A percentile compares a stretch with the other conserved stretches of the same genome.
phyloP scores from a whole-genome alignment of 2,113 vertebrate species.

The Salvelinus sp. region DNA sequence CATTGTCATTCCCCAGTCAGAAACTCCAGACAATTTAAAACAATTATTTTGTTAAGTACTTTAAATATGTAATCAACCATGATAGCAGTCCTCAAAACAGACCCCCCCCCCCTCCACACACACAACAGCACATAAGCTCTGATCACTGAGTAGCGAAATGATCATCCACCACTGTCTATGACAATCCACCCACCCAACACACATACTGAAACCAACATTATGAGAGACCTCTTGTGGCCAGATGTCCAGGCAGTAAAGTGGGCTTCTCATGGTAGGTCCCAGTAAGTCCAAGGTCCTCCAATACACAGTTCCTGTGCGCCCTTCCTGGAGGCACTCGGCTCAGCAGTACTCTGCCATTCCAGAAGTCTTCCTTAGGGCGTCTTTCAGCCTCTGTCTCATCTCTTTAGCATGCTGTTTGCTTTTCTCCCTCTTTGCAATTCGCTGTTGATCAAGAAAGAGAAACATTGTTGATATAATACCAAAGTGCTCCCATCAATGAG shows the following conservation, averaged over 20 bases:
- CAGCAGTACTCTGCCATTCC: slow-evolving; percentile 26
- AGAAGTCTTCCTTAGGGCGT: slow-evolving; percentile 54
- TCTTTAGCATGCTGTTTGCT: slow-evolving; percentile 74
- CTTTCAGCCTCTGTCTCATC: slow-evolving; percentile 69
- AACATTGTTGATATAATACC: background rate
- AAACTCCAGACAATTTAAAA: background rate
- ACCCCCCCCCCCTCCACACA: background rate
- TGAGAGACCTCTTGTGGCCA: background rate
- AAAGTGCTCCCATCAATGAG: no score
- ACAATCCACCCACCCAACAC: background rate
- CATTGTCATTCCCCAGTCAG: background rate
- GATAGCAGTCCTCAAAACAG: background rate
- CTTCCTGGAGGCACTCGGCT: background rate
- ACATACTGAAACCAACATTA: background rate
- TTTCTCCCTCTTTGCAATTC: slow-evolving; percentile 76
- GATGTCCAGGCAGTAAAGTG: background rate
- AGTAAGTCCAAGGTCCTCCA: background rate
- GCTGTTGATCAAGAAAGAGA: slow-evolving; percentile 65
- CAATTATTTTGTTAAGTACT: background rate
- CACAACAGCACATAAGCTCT: no score
- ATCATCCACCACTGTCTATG: background rate
- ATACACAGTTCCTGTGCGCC: background rate
- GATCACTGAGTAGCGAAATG: background rate
- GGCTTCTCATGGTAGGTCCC: background rate
- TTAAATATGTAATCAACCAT: no score